Conservation (phyloP, 2,797 vertebrate species). For the Tamandua tetradactyla region DNA sequence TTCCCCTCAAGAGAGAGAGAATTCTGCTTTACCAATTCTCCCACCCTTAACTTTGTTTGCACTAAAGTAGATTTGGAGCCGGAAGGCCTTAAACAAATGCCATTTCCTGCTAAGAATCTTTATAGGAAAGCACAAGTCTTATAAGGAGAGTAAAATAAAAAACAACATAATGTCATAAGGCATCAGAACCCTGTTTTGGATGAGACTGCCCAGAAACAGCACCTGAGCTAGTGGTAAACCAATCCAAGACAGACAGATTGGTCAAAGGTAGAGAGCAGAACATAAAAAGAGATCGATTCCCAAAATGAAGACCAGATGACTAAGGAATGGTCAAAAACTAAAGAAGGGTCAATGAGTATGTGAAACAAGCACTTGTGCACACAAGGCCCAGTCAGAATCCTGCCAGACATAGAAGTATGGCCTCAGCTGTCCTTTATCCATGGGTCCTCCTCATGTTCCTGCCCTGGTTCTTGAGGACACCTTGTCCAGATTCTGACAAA, state of each 20-base stretch:
- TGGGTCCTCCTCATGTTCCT: background rate
- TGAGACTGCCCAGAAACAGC: slow-evolving; percentile 20
- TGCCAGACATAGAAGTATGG: background rate
- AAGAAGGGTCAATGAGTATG: slow-evolving; percentile 48
- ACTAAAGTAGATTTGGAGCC: slow-evolving; percentile 10
- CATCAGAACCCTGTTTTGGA: slow-evolving; percentile 30
- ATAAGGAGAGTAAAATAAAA: background rate
- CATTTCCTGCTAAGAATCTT: slow-evolving; percentile 47
- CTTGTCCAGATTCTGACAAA: slow-evolving; percentile 29
- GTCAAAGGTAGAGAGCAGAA: slow-evolving; percentile 20
- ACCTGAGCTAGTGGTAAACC: slow-evolving; percentile 29
- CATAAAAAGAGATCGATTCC: slow-evolving; percentile 15
- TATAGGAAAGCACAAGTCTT: slow-evolving; percentile 37
- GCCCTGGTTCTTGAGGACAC: background rate
- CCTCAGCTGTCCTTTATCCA: background rate
- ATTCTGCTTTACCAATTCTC: background rate
- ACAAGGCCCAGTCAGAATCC: slow-evolving; percentile 43
- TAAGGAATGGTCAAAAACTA: slow-evolving; percentile 31
- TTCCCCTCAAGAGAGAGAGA: background rate
- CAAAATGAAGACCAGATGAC: slow-evolving; percentile 48
- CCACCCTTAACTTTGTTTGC: background rate
- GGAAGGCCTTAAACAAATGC: slow-evolving; percentile 46
- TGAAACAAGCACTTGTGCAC: slow-evolving; percentile 35
- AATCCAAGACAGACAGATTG: slow-evolving; percentile 7
- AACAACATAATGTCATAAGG: slow-evolving; percentile 6